A percentile compares a stretch with the other conserved stretches of the same genome.
These are phyloP conservation scores for Watsonalla binaria DNA, from an alignment of 2,888 invertebrate species.

Conservation along the genomic window DNA sequence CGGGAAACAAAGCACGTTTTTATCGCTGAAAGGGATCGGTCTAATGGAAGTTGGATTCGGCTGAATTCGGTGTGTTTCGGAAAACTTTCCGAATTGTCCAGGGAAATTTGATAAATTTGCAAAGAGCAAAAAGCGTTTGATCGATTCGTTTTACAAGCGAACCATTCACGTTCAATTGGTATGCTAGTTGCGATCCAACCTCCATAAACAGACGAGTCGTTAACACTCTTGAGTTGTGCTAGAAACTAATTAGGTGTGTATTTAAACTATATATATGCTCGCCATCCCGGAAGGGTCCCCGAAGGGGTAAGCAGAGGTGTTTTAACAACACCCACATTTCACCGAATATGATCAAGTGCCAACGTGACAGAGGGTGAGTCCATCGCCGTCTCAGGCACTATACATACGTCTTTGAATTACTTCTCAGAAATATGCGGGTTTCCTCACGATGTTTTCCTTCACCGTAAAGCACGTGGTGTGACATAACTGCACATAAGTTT, in stretches of 20 bases:
- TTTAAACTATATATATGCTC: not conserved
- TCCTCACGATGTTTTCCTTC: too few relatives aligned
- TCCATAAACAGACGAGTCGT: not conserved
- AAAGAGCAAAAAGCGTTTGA: conserved; percentile 14
- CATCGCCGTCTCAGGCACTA: too few relatives aligned
- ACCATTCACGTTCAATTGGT: conserved; percentile 1
- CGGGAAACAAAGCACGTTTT: conserved; percentile 68
- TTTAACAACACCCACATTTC: too few relatives aligned
- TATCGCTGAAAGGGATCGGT: conserved; percentile 62
- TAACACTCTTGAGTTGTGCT: not conserved
- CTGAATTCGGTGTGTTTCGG: conserved; percentile 33
- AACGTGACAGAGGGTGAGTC: too few relatives aligned
- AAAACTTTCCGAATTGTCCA: conserved; percentile 20
- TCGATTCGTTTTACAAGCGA: not conserved
- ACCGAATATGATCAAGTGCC: too few relatives aligned
- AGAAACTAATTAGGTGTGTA: not conserved
- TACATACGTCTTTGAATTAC: too few relatives aligned
- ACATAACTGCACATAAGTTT: too few relatives aligned
- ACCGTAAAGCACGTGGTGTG: too few relatives aligned
- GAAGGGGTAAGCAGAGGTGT: too few relatives aligned
- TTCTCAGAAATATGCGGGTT: too few relatives aligned
- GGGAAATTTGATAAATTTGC: conserved; percentile 16
- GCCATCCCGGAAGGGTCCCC: too few relatives aligned
- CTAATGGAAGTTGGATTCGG: conserved; percentile 54
- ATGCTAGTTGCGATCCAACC: not conserved